Evolutionary conservation across 2,888 invertebrate species (phyloP).

Genomic region (Drosophila villosipedis): DNA sequence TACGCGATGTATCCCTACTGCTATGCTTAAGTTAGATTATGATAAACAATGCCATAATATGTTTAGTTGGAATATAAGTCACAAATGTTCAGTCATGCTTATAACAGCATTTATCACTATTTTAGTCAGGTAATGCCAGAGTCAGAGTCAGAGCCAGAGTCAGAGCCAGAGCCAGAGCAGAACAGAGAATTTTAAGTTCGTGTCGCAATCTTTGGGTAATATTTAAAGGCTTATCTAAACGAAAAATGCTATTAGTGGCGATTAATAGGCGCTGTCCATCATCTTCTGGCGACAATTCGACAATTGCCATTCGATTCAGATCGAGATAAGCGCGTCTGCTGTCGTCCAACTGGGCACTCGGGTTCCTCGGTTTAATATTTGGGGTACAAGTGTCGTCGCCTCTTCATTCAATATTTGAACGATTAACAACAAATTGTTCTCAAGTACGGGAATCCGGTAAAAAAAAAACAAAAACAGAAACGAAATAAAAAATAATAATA

Average conservation of each 20-base stretch:
- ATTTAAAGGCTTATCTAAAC: constrained; percentile 64
- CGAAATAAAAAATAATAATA: too few relatives aligned
- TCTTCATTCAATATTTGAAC: constrained; percentile 64
- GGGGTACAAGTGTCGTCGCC: constrained; percentile 20
- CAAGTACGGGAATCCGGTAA: constrained; percentile 42
- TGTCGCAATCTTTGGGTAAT: constrained; percentile 4
- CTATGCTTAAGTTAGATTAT: background rate
- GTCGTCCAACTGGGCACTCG: constrained; percentile 23
- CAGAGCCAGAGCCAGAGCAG: too few relatives aligned
- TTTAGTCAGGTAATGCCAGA: background rate
- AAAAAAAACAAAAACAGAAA: background rate
- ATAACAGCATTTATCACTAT: background rate
- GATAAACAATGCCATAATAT: background rate
- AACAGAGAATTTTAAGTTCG: constrained; percentile 40
- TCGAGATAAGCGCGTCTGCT: constrained; percentile 52
- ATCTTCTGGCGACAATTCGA: constrained; percentile 71
- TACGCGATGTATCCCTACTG: background rate
- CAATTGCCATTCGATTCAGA: constrained; percentile 70
- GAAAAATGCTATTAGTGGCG: constrained; percentile 78
- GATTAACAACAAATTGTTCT: constrained; percentile 59
- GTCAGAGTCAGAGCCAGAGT: too few relatives aligned
- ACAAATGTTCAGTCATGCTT: background rate
- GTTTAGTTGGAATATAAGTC: background rate
- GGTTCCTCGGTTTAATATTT: background rate
- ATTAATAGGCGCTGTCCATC: constrained; percentile 82